phyloP scores from a whole-genome alignment of 2,888 invertebrate genomes.

The Eupithecia centaureata region DNA sequence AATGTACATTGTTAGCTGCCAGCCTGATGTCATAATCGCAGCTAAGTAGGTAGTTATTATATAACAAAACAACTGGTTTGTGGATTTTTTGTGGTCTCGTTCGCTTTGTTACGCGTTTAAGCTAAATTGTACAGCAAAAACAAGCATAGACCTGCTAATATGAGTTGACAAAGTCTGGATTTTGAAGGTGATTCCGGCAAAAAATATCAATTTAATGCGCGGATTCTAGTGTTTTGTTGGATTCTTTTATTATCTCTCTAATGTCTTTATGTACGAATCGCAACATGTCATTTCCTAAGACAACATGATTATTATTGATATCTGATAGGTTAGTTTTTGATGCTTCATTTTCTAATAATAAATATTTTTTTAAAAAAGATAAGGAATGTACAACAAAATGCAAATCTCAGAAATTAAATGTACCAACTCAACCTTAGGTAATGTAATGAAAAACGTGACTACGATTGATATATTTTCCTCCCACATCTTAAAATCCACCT shows the following conservation, averaged over 20 bases:
- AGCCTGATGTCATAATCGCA: constrained; percentile 61
- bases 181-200: constrained; percentile 43
- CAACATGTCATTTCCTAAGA: background rate
- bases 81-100: constrained; percentile 59
- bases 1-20: constrained; percentile 36
- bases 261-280: background rate
- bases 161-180: constrained; percentile 35
- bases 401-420: background rate
- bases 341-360: background rate
- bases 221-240: constrained; percentile 5
- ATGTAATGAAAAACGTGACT: constrained; percentile 7
- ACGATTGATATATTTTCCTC: constrained; percentile 16
- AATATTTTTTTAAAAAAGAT: background rate
- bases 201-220: constrained; percentile 27
- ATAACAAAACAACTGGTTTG: constrained; percentile 64
- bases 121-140: constrained; percentile 53
- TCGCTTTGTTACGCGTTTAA: constrained; percentile 63
- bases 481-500: constrained; percentile 14
- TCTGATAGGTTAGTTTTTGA: background rate
- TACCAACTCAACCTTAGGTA: background rate
- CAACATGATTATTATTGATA: background rate
- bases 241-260: background rate
- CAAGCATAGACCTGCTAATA: constrained; percentile 31
- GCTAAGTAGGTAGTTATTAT: constrained; percentile 47
- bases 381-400: background rate